These are phyloP conservation scores for Phoebastria nigripes DNA, from an alignment of 2,797 vertebrate species.

Conservation along the genomic window DNA sequence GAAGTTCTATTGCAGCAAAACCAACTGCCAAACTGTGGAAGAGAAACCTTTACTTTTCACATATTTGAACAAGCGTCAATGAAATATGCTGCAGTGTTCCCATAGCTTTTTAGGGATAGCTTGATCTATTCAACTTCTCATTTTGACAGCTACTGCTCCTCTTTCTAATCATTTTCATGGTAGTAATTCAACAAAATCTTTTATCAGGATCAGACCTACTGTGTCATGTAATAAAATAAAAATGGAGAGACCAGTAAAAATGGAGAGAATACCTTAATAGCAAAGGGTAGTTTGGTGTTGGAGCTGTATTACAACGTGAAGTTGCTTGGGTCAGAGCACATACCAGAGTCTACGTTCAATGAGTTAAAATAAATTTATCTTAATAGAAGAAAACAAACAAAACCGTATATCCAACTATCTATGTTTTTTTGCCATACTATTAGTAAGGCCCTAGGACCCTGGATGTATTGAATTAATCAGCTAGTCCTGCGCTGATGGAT, in stretches of 20 bases:
- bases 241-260: not conserved
- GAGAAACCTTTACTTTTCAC: not conserved
- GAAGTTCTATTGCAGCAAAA: not conserved
- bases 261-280: not conserved
- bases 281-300: not conserved
- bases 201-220: not conserved
- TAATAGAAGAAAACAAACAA: not conserved
- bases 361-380: not conserved
- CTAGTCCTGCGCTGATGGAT: not conserved
- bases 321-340: not conserved
- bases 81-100: not conserved
- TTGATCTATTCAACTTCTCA: not conserved
- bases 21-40: not conserved
- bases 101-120: not conserved
- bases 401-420: not conserved
- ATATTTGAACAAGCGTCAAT: not conserved
- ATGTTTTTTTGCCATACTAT: rapidly evolving
- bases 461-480: not conserved
- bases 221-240: not conserved
- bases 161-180: not conserved
- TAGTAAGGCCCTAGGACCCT: not conserved
- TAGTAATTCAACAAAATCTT: not conserved
- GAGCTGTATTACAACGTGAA: not conserved
- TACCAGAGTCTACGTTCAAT: not conserved
- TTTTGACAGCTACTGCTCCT: not conserved